Conservation (phyloP, 2,888 invertebrate species). For the Aleiodes testaceus region DNA sequence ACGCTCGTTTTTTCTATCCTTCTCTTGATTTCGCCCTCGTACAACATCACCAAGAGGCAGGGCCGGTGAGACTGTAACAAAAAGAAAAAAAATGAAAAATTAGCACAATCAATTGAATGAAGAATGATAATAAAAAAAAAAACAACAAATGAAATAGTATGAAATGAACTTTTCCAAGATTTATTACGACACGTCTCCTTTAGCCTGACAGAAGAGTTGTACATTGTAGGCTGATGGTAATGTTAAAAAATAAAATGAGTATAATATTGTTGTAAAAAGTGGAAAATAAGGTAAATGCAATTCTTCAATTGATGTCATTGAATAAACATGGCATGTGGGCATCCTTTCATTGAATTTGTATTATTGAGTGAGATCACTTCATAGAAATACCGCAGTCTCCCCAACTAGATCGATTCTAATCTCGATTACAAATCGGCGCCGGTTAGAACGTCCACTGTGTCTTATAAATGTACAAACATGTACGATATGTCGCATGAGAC, state of each 20-base stretch:
- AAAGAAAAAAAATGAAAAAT: conserved; percentile 21
- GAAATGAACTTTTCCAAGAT: conserved; percentile 12
- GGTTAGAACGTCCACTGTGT: conserved; percentile 20
- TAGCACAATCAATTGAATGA: conserved; percentile 4
- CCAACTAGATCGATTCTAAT: conserved; percentile 54
- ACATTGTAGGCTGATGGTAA: background rate
- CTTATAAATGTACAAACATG: conserved; percentile 26
- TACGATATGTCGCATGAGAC: conserved; percentile 33
- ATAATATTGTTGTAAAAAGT: conserved; percentile 5
- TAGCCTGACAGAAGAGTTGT: conserved; percentile 13
- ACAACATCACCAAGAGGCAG: conserved; percentile 64
- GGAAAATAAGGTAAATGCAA: conserved; percentile 11
- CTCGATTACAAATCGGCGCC: conserved; percentile 53
- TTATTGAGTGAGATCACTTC: conserved; percentile 48
- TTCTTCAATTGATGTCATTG: conserved; percentile 39
- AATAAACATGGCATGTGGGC: conserved; percentile 28
- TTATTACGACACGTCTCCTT: conserved; percentile 21
- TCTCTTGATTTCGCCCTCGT: conserved; percentile 62
- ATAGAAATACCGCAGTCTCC: conserved; percentile 48
- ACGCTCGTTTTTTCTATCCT: conserved; percentile 57
- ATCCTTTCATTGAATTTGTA: conserved; percentile 28
- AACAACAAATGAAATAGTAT: conserved; percentile 18
- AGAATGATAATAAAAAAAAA: conserved; percentile 9
- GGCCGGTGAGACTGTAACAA: conserved; percentile 65
- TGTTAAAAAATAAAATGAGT: conserved; percentile 7